Base-by-base conservation (phyloP, 2,797 vertebrate genomes). In the Oryzias sinensis region DNA sequence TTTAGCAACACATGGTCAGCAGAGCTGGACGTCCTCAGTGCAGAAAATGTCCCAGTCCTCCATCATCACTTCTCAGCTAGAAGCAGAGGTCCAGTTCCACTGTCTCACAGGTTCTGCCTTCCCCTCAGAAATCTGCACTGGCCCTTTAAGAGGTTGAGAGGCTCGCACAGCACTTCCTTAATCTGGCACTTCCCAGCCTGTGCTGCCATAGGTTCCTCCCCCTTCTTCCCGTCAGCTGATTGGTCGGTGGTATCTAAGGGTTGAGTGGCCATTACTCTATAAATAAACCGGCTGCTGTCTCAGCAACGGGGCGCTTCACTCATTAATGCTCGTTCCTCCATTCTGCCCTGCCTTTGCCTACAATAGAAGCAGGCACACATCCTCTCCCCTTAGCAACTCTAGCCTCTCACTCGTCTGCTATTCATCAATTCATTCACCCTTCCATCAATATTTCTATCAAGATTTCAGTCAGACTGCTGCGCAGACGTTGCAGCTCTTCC, bases 231-330 rank as follows among this genome's bases (percentile, higher is more conserved):
- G 48, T 79, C 70, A 88, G 79, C 89, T 89, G 80, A 93, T 93
- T 92, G 78, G 91, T 83, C 88, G 88, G 80, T 83, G 88, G 93
- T 94, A 93, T 93, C 93, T 88, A 94, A 93, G 93, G 93, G 91
- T 91, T 90, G 91, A 90, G 87, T 91, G 89, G 89, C 83, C 87
- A 92, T 88, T 84, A 65, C 92, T 91, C 92, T 93, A 93, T 92
- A 94, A 94, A 93, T 93, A 93, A 94, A 92, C 90, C 81, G 85
- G 87, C 87, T 94, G 92, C 93, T 93, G 92, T 91, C 91, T 94
- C 93, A 94, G 93, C 93, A 94, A 91, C 89, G 89, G 91, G 89
- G 80, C 74, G 82, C 82, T 86, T 78, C 81, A 84, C 76, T 86
- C 82, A 87, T 88, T 87, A 85, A 37, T 37, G 84, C 86, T 85